Base-by-base conservation (phyloP, 2,888 invertebrate species). In the Anoncus sp. region DNA sequence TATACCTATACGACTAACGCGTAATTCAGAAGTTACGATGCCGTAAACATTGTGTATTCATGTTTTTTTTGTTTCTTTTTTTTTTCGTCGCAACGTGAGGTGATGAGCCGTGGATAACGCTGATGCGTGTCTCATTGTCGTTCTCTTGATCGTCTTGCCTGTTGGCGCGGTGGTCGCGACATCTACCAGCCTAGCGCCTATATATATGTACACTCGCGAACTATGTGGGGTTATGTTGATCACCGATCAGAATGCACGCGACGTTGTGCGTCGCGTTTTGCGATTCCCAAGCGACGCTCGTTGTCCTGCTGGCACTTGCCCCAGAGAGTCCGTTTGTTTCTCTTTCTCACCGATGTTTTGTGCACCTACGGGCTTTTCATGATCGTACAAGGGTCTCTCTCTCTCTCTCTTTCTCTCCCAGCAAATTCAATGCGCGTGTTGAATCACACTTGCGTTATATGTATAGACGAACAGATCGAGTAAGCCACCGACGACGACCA, bases 81-180 rank as follows among this genome's bases (percentile, higher is more conserved):
- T 47, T 69, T 66, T 72, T 57, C 49, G 77, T 81, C 84, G 92
- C 92, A 80, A 92, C 93, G 93, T 92, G 92, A 84, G 92, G 92
- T 82, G 92, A 92, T 82, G 92, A 87, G 72, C 62, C 72, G 87
- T 79, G 85, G 89, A 88, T 88, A 89, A 88, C 85, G 84, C 83
- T 85, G 88, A 88, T 87, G 83, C 87, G 88, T 87, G 89, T 89
- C 87, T 87, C 88, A 87, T 88, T 87, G 87, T 85, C 74, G 79
- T 76, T 75, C 71, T 82, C 49, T 70, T 18, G 73, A 65, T 69
- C 27, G 74, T 71, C 62, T 24, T n/a, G 45, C 35, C 24, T 12
- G 63, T 62, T 40, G 62, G 47, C 57, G 47, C 69, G 57, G 47
- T 69, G 57, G 57, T 67, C 69, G 63, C 69, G 63, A 67, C 53